Percentiles rank a stretch among this genome's conserved stretches.
Conservation (phyloP, 1,140 invertebrate species). For the Bombus affinis region DNA sequence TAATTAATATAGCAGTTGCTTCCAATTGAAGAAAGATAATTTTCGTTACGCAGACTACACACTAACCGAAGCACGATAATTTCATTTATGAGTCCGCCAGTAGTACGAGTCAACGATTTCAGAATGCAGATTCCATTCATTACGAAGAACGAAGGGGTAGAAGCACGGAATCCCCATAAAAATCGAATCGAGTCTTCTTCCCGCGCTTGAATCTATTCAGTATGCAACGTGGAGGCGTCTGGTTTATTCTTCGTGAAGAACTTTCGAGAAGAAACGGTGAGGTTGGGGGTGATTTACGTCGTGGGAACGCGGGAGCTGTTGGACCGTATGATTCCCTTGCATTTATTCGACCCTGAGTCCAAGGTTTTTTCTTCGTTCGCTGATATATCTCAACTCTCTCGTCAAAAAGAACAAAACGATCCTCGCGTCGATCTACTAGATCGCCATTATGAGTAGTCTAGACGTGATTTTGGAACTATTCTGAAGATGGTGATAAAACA, state of each 20-base stretch:
- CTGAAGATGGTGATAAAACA: too few relatives aligned
- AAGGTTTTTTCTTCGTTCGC: neutral
- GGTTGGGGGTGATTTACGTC: slow-evolving; percentile 59
- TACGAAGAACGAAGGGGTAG: neutral
- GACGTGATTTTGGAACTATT: neutral
- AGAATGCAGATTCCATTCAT: neutral
- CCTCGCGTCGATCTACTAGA: slow-evolving; percentile 18
- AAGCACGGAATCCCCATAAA: neutral
- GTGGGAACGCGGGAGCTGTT: slow-evolving; percentile 16
- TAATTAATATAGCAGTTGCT: neutral
- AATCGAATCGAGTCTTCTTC: neutral
- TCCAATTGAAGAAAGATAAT: neutral
- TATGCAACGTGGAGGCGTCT: slow-evolving; percentile 41
- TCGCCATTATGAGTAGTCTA: neutral
- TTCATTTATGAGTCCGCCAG: neutral
- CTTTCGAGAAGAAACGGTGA: neutral
- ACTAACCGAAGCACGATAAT: too few relatives aligned
- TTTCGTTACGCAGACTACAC: too few relatives aligned
- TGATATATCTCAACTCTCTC: too few relatives aligned
- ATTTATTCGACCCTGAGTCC: slow-evolving; percentile 46
- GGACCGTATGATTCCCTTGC: slow-evolving; percentile 22
- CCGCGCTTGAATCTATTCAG: slow-evolving; percentile 37
- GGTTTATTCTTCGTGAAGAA: slow-evolving; percentile 49
- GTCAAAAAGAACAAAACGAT: slow-evolving; percentile 39
- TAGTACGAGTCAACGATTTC: slow-evolving; percentile 33